These are phyloP conservation scores for Halotydeus destructor DNA, from an alignment of 1,140 invertebrate genomes.

Conservation along the genomic window DNA sequence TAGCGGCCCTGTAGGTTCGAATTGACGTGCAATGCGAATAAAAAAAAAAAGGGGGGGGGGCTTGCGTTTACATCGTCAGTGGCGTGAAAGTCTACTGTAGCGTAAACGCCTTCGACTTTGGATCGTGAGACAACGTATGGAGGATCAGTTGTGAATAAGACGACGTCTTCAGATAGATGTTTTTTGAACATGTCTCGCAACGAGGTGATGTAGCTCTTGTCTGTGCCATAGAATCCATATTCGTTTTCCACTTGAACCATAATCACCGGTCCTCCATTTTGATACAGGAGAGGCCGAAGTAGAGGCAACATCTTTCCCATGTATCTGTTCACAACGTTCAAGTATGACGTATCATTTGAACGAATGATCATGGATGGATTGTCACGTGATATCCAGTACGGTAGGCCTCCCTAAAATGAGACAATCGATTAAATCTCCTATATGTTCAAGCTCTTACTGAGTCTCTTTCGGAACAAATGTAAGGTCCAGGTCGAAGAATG, in stretches of 20 bases:
- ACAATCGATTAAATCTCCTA: too few species aligned
- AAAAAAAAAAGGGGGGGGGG: too few species aligned
- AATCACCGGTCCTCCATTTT: slow-evolving; percentile 56
- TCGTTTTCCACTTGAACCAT: slow-evolving; percentile 84
- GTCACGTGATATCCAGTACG: slow-evolving; percentile 49
- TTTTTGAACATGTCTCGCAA: slow-evolving; percentile 21
- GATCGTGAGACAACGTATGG: slow-evolving; percentile 33
- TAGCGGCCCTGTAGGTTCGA: too few species aligned
- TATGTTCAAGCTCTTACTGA: slow-evolving; percentile 1
- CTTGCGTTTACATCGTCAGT: too few species aligned
- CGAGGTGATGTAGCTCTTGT: slow-evolving; percentile 39
- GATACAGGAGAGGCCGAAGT: slow-evolving; percentile 37
- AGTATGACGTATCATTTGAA: slow-evolving; percentile 29
- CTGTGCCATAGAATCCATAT: slow-evolving; percentile 63
- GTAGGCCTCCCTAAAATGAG: slow-evolving; percentile 56
- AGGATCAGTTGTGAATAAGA: slow-evolving; percentile 14
- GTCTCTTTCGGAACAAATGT: slow-evolving; percentile 70
- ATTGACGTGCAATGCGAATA: too few species aligned
- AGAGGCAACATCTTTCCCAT: slow-evolving; percentile 32
- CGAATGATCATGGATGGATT: slow-evolving; percentile 43
- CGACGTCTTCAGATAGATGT: slow-evolving; percentile 12
- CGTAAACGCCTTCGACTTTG: slow-evolving; percentile 36
- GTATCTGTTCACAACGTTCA: slow-evolving; percentile 38
- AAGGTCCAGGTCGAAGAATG: slow-evolving; percentile 46
- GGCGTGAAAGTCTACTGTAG: slow-evolving; percentile 52